Evolutionary conservation across 2,113 vertebrate genomes (phyloP), one percentile per base, ranked within the genome.

Genomic region (Opisthocomus hoazin): DNA sequence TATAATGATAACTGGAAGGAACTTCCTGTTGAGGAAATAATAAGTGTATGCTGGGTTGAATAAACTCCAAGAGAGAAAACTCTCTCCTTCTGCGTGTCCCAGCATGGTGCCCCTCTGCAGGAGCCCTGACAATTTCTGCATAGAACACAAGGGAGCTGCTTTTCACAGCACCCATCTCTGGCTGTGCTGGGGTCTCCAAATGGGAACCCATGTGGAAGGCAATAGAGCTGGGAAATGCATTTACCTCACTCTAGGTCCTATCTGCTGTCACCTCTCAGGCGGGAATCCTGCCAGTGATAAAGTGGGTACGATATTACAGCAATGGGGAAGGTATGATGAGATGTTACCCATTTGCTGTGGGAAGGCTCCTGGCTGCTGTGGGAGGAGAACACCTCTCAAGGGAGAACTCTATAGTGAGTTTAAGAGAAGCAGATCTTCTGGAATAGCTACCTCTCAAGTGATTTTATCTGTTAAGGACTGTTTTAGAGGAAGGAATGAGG

Each of bases 11-110:
- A 82, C 89, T 93, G 92, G 71, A 92, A 92, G 91, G 80, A 77
- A 83, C 91, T 97, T 96, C 96, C 96, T 93, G 80, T 91, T 92
- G 97, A 85, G 96, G 94, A 89, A 87, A 80, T 96, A 95, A 93
- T 91, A 90, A 93, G 36, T 64, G n/a, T 89, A 26, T 79, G 65
- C 82, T 94, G 85, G 48, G 68, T 63, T 90, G 92, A 94, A 94
- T 92, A 87, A 90, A 84, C 79, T 88, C 92, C 69, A 54, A 29
- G 92, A 84, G 78, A 91, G 91, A 90, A 78, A 90, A 50, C 43
- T 24, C 39, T 79, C 50, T 89, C 77, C 65, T 56, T 65, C 54
- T 96, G 83, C 61, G 14, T 81, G 48, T 73, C 89, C 65, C 77
- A 91, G 76, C 43, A 5, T 1, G 87, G 29, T 73, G 48, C 27